Conservation (phyloP, 1,140 invertebrate species). For the Zaprionus taronus region DNA sequence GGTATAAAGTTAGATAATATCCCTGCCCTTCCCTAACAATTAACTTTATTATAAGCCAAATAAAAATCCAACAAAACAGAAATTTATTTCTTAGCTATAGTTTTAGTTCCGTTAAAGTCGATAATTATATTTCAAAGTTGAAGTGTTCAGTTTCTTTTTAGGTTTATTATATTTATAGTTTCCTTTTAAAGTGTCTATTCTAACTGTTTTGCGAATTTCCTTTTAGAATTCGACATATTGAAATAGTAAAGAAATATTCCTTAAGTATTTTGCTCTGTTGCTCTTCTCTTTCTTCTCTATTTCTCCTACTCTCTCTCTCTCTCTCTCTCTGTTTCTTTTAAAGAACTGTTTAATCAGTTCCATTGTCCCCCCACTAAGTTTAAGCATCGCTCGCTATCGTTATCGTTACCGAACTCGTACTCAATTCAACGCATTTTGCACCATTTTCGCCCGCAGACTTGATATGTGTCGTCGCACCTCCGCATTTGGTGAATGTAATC, state of each 20-base stretch:
- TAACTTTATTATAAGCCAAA: conserved; percentile 1
- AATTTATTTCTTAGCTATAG: neutral
- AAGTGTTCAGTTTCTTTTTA: neutral
- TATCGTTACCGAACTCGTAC: conserved; percentile 40
- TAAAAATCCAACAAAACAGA: neutral
- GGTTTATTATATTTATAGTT: neutral
- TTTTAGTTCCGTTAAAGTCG: neutral
- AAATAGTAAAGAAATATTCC: neutral
- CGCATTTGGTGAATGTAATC: conserved; percentile 97
- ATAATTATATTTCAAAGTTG: neutral
- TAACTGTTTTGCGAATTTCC: neutral
- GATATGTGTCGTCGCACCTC: conserved; percentile 99
- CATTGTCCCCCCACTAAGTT: neutral
- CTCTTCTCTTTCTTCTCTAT: neutral
- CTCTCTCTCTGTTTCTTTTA: neutral
- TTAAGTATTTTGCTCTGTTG: neutral
- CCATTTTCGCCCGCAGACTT: conserved; percentile 91
- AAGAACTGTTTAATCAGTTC: neutral
- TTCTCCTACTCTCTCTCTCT: neutral
- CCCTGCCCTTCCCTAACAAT: conserved; percentile 6
- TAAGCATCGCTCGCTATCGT: conserved; percentile 7
- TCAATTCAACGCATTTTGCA: conserved; percentile 78
- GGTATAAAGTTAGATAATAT: neutral
- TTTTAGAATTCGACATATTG: neutral
- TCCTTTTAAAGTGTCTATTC: neutral